phyloP scores from a whole-genome alignment of 2,797 vertebrate species.

The Pristis pectinata region DNA sequence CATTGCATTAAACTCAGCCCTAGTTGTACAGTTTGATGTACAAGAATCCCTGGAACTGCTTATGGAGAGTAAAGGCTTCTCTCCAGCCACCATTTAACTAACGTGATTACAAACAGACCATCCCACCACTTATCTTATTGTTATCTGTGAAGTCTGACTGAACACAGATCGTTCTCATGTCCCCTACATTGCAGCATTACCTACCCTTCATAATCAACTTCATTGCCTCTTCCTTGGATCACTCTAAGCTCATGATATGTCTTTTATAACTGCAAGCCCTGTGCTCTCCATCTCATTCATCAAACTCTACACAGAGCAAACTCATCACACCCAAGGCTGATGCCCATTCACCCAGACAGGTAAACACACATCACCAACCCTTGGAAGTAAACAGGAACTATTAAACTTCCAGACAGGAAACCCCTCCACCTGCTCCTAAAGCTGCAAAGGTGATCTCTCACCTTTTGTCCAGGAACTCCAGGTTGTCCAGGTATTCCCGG shows the following conservation, averaged over 20 bases:
- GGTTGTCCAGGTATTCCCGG: conserved; percentile 66
- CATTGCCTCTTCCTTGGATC: background rate
- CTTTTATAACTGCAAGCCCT: background rate
- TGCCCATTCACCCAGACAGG: background rate
- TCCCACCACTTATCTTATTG: background rate
- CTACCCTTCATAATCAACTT: background rate
- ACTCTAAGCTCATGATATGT: background rate
- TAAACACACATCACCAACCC: background rate
- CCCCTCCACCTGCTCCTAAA: background rate
- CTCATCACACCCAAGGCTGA: background rate
- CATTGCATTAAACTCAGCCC: background rate
- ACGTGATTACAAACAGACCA: background rate
- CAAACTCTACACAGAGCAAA: background rate
- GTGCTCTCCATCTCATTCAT: background rate
- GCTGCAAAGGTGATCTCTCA: conserved; percentile 41
- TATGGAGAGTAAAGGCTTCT: background rate
- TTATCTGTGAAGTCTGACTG: background rate
- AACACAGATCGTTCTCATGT: background rate
- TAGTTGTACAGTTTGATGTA: background rate
- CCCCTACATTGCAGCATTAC: background rate
- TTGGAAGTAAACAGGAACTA: background rate
- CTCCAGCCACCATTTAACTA: too few relatives aligned
- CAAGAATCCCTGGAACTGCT: background rate
- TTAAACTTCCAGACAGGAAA: background rate
- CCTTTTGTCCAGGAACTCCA: conserved; percentile 67